phyloP scores from a whole-genome alignment of 2,797 vertebrate genomes.

The Leptoclinus maculatus region DNA sequence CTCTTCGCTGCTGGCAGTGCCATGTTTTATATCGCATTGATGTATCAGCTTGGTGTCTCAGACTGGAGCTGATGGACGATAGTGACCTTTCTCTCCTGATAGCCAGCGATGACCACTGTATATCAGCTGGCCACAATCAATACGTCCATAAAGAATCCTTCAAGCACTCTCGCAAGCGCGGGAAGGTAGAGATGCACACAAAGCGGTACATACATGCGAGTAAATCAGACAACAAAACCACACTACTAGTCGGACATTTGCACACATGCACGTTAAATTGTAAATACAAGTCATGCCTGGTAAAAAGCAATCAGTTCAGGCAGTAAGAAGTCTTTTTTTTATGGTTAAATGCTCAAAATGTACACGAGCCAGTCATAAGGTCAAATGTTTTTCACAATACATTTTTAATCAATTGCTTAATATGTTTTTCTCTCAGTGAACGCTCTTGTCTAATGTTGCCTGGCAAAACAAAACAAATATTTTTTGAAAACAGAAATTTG shows the following conservation, averaged over 20 bases:
- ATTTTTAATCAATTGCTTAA: background rate
- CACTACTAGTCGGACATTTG: background rate
- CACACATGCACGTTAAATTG: background rate
- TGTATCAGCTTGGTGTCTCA: slow-evolving; percentile 45
- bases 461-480: too few relatives aligned
- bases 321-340: background rate
- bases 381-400: slow-evolving; percentile 8
- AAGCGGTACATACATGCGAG: background rate
- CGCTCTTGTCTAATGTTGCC: too few relatives aligned
- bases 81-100: slow-evolving; percentile 71
- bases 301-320: background rate
- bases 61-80: slow-evolving; percentile 63
- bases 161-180: background rate
- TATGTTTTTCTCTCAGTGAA: slow-evolving; percentile 1
- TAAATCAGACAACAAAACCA: background rate
- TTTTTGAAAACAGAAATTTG: too few relatives aligned
- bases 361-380: background rate
- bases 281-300: background rate
- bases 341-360: background rate
- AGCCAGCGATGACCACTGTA: slow-evolving; percentile 62
- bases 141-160: slow-evolving; percentile 25
- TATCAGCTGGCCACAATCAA: slow-evolving; percentile 56
- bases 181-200: background rate
- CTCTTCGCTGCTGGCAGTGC: slow-evolving; percentile 34
- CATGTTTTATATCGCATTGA: slow-evolving; percentile 54